Conservation (phyloP, 1,140 invertebrate genomes). For the Leptestheria dahalacensis region DNA sequence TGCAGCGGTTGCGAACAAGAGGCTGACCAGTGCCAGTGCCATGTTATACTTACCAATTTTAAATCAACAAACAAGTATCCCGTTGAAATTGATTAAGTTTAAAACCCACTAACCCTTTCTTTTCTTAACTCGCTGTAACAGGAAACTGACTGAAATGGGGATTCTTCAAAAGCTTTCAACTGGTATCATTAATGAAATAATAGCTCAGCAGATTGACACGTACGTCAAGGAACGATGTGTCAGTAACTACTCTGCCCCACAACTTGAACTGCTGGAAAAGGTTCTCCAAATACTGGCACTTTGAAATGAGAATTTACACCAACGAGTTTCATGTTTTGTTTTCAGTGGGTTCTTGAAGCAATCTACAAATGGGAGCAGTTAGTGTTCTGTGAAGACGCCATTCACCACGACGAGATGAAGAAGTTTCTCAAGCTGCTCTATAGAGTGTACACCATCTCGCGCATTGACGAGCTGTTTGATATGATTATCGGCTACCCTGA, state of each 20-base stretch:
- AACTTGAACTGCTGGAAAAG: constrained; percentile 50
- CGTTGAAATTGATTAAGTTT: background rate
- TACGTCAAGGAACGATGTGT: constrained; percentile 64
- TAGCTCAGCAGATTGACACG: constrained; percentile 59
- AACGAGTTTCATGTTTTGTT: constrained; percentile 18
- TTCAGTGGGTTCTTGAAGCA: constrained; percentile 62
- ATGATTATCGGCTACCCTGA: constrained; percentile 96
- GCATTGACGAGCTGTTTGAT: constrained; percentile 85
- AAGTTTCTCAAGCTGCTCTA: constrained; percentile 73
- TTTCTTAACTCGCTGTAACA: constrained; percentile 15
- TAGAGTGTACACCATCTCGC: constrained; percentile 69
- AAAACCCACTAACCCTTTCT: background rate
- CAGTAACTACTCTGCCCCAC: constrained; percentile 65
- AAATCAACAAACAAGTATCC: constrained; percentile 53
- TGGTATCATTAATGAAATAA: constrained; percentile 60
- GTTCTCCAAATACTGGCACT: constrained; percentile 29
- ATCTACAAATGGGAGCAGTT: constrained; percentile 61
- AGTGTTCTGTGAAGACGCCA: constrained; percentile 31
- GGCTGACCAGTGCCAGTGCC: constrained; percentile 52
- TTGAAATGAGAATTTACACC: constrained; percentile 12
- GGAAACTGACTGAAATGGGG: constrained; percentile 50
- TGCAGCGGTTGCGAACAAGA: constrained; percentile 57
- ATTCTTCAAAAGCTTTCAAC: constrained; percentile 62
- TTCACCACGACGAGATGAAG: constrained; percentile 38
- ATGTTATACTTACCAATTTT: constrained; percentile 54